These are phyloP conservation scores for Urophycis tenuis DNA, from an alignment of 2,797 vertebrate species.

Conservation along the genomic window DNA sequence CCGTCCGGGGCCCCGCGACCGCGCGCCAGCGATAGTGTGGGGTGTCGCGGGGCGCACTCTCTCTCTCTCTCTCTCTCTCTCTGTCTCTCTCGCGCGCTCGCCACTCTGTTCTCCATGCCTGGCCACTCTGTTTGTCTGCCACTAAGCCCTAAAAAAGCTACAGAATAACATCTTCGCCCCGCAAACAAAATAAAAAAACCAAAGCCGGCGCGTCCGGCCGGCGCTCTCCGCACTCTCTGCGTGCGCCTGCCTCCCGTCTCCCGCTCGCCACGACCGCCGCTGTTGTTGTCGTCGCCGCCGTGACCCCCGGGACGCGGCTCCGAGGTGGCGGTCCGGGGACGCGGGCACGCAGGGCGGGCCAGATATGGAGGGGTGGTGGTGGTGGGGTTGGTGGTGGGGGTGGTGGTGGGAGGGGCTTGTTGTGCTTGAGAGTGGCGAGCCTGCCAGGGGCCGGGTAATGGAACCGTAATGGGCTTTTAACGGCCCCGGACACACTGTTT, in stretches of 20 bases:
- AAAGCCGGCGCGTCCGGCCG: background rate
- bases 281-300: background rate
- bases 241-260: background rate
- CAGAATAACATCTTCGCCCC: background rate
- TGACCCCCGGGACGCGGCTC: background rate
- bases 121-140: background rate
- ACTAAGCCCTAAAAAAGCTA: slow-evolving; percentile 24
- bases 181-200: background rate
- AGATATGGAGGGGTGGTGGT: background rate
- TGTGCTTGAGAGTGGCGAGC: slow-evolving; percentile 22
- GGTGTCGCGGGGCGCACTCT: no score
- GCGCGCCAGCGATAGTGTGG: no score
- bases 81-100: background rate
- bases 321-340: background rate
- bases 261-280: background rate
- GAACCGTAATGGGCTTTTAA: slow-evolving; percentile 69
- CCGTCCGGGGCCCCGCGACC: background rate
- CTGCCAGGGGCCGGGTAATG: slow-evolving; percentile 58
- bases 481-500: slow-evolving; percentile 58
- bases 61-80: no score
- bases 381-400: background rate
- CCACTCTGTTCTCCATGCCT: background rate
- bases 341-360: background rate
- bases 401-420: slow-evolving; percentile 13
- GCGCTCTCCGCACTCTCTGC: background rate